Evolutionary conservation across 2,888 invertebrate genomes (phyloP), one percentile per base, ranked within the genome.

Genomic region (Zygaena filipendulae): DNA sequence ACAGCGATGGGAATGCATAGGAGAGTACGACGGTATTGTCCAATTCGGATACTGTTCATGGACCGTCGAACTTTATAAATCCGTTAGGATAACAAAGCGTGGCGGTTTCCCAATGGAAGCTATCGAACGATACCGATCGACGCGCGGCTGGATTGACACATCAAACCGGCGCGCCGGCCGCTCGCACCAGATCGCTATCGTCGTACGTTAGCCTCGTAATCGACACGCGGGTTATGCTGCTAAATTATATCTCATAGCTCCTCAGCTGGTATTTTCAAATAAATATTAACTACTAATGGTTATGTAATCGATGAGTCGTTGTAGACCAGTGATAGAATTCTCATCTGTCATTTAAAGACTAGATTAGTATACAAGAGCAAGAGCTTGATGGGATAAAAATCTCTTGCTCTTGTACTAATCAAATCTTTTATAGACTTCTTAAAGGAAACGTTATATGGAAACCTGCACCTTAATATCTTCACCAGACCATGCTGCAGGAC

Each of bases 1-100:
- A 16, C 16, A 16, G 4, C 7, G 16, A 16, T 16, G 7, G 16
- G 7, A 16, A 16, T 7, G 16, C 16, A 16, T 16, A 16, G 41
- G 52, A 56, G 53, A 56, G 49, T 45, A 39, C 41, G 42, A 28
- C 40, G 49, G 53, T 54, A 59, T 56, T 58, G 60, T 61, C 45
- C 52, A 16, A 42, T 39, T 39, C 38, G 43, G 34, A 43, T 42
- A 52, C 54, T 48, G 52, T 58, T 61, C 59, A 52, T 56, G 54
- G 54, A 39, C 55, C 52, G 57, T 62, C 61, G 55, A 59, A 53
- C 64, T 66, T 68, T 62, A 55, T 59, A 60, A 64, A 59, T 61
- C 66, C 64, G 67, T 72, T 69, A 67, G 56, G 62, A 66, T 67
- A 72, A 75, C 74, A 75, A 75, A 72, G 70, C 67, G 52, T 56